Base-by-base conservation (phyloP, 2,113 vertebrate genomes). In the Corvus moneduloides region DNA sequence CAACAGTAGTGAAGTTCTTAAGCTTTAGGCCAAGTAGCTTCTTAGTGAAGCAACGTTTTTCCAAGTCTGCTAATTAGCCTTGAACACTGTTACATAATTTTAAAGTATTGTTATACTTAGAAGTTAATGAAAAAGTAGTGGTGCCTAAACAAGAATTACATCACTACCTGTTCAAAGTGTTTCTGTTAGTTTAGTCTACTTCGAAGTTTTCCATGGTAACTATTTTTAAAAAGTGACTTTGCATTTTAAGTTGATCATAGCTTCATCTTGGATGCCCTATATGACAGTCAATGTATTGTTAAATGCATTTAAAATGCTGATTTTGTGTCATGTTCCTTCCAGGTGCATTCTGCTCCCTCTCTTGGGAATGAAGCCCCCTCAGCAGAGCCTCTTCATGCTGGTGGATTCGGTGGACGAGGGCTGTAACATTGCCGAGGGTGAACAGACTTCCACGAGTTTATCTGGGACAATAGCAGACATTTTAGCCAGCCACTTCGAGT, bases 391-490 rank as follows among this genome's bases (percentile, higher is more conserved):
- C 51, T 99, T 99, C 94, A 95, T 99, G 72, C 98, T 99, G 5
- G 98, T 99, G 56, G 99, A 99, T 93, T 99, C 99, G 0, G 98
- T 99, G 16, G 99, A 99, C 0, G 99, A 99, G 84, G 99, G 99
- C 61, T 99, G 98, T 51, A 98, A 98, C 8, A 69, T 98, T 59
- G 90, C 97, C 0, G 99, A 99, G 94, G 98, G 98, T 1, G 99
- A 99, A 77, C 98, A 98, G 86, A 97, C 98, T 5, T 98, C 98
- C 13, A 95, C 97, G 1, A 97, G 98, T 68, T 96, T 98, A 8
- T 98, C 99, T 30, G 98, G 98, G 91, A 99, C 98, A 13, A 99
- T 99, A 83, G 99, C 99, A 0, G 99, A 99, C 94, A 99, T 99
- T 81, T 96, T 99, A 93, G 99, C 99, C 87, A 97, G 98, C 75